A percentile compares a stretch with the other conserved stretches of the same genome.
phyloP scores from a whole-genome alignment of 2,888 invertebrate species.

The Hemicrepidius hirtus region DNA sequence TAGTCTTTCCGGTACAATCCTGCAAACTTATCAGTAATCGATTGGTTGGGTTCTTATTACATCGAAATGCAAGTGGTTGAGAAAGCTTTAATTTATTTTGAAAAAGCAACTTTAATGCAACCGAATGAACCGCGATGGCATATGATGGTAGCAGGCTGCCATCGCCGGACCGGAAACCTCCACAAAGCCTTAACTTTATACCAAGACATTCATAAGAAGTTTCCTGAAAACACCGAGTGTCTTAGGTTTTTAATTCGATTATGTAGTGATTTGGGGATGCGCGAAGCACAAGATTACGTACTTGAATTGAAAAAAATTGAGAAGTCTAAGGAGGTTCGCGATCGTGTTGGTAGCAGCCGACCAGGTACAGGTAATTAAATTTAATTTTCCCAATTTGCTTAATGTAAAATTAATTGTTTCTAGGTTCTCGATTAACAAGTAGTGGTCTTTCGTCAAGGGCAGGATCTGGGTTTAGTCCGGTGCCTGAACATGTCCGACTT shows the following conservation, averaged over 20 bases:
- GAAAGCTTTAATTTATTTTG: constrained; percentile 89
- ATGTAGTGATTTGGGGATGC: constrained; percentile 91
- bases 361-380: constrained; percentile 73
- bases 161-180: constrained; percentile 84
- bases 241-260: constrained; percentile 91
- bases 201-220: constrained; percentile 88
- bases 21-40: constrained; percentile 84
- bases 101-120: constrained; percentile 84
- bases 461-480: constrained; percentile 74
- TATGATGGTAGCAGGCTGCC: constrained; percentile 89
- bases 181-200: constrained; percentile 81
- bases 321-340: constrained; percentile 75
- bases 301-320: constrained; percentile 85
- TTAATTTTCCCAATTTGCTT: too few relatives aligned
- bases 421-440: constrained; percentile 73
- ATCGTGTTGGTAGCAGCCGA: constrained; percentile 76
- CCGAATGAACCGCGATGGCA: constrained; percentile 90
- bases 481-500: constrained; percentile 70
- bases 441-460: constrained; percentile 76
- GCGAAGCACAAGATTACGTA: constrained; percentile 91
- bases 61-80: constrained; percentile 92
- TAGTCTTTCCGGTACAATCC: constrained; percentile 83
- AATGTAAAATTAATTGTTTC: background rate
- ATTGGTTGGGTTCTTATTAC: constrained; percentile 93
- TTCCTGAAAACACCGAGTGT: constrained; percentile 97